Percentiles rank a stretch among this genome's conserved stretches.
These are phyloP conservation scores for Astropecten irregularis DNA, from an alignment of 53 echinoderm and acorn worm genomes.

Conservation along the genomic window DNA sequence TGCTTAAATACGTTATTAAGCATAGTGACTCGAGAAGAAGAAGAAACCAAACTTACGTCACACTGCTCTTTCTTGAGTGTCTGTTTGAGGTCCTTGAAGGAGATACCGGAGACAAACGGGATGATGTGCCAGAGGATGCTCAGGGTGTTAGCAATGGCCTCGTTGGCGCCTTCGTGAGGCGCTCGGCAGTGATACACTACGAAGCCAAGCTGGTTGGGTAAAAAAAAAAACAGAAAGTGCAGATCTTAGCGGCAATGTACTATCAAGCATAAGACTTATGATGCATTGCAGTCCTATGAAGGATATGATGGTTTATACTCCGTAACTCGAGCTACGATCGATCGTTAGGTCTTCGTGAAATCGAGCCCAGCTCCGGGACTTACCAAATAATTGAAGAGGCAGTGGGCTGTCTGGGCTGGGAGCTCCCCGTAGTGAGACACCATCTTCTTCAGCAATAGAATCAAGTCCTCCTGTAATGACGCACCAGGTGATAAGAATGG, in stretches of 20 bases:
- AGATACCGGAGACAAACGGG: constrained; percentile 89
- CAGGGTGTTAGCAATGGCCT: constrained; percentile 95
- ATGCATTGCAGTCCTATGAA: too few species aligned
- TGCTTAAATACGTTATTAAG: too few species aligned
- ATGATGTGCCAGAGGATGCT: constrained; percentile 92
- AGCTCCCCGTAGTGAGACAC: constrained; percentile 86
- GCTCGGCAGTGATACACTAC: constrained; percentile 96
- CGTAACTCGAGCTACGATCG: too few species aligned
- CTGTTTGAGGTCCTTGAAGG: constrained; percentile 98
- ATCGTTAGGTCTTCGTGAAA: too few species aligned
- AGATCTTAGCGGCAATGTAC: too few species aligned
- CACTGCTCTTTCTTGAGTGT: constrained; percentile 98
- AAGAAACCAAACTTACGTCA: constrained; percentile 88
- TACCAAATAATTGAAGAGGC: constrained; percentile 96
- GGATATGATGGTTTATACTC: too few species aligned
- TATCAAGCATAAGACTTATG: too few species aligned
- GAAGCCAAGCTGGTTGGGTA: constrained; percentile 81
- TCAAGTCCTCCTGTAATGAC: constrained; percentile 80
- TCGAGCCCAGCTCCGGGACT: too few species aligned
- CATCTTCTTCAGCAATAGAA: constrained; percentile 92
- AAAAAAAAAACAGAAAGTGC: too few species aligned
- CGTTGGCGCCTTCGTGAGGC: constrained; percentile 95
- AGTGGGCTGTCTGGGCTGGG: constrained; percentile 94
- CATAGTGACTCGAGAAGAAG: too few species aligned
- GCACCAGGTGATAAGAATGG: too few species aligned